Evolutionary conservation across 2,113 vertebrate species (phyloP).

Genomic region (Festucalex cinctus): DNA sequence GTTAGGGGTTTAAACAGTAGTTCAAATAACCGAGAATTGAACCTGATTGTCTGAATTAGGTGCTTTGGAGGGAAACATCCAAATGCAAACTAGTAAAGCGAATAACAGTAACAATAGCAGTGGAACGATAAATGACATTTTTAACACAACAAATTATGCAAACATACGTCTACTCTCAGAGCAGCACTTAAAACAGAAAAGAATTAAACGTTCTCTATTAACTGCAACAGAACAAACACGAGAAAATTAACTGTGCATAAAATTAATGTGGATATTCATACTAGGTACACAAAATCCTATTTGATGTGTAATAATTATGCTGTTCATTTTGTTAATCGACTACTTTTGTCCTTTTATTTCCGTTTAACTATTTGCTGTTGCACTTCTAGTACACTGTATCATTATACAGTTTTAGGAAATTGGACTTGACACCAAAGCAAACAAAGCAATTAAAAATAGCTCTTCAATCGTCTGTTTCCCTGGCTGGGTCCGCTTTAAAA

Average conservation of each 20-base stretch:
- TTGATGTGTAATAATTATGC: conserved; percentile 5
- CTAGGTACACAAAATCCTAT: conserved; percentile 1
- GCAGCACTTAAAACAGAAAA: background rate
- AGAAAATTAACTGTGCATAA: background rate
- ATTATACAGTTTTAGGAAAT: background rate
- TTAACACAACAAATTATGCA: background rate
- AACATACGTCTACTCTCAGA: background rate
- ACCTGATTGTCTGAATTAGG: too few species aligned
- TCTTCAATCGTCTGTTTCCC: conserved; percentile 8
- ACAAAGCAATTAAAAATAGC: conserved; percentile 22
- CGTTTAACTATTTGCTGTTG: conserved; percentile 1
- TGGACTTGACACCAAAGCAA: conserved; percentile 39
- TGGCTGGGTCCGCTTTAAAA: background rate
- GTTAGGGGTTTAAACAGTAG: too few species aligned
- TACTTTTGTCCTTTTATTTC: background rate
- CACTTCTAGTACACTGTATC: conserved; percentile 20
- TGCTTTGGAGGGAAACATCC: too few species aligned
- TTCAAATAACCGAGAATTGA: too few species aligned
- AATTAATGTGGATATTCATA: background rate
- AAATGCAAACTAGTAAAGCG: background rate
- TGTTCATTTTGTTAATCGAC: background rate
- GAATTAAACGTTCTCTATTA: background rate
- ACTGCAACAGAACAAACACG: background rate
- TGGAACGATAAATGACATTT: background rate
- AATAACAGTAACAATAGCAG: background rate